phyloP scores from a whole-genome alignment of 2,888 invertebrate genomes.

The Ceriagrion tenellum region DNA sequence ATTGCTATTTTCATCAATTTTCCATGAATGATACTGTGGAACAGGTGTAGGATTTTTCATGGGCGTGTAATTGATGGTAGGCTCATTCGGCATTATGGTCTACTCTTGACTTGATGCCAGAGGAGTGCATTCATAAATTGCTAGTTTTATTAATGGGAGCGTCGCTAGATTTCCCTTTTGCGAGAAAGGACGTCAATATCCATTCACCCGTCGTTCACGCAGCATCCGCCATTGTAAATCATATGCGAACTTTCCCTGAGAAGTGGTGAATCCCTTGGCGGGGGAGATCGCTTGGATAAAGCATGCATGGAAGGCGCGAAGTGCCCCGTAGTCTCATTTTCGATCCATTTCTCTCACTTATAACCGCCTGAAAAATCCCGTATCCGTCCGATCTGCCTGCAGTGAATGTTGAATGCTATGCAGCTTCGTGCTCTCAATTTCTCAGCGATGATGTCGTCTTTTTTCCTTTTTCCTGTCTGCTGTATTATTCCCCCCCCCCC shows the following conservation, averaged over 20 bases:
- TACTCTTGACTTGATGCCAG: not conserved
- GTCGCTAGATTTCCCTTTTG: not conserved
- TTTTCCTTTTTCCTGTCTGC: not conserved
- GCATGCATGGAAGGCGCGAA: not conserved
- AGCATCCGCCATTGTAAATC: not conserved
- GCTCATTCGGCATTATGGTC: not conserved
- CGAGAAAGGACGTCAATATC: not conserved
- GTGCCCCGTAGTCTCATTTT: not conserved
- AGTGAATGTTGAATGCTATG: not conserved
- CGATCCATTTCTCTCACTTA: not conserved
- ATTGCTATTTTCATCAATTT: not conserved
- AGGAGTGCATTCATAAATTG: not conserved
- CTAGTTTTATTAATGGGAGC: not conserved
- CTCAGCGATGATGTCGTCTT: not conserved
- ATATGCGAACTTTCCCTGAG: not conserved
- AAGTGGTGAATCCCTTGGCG: not conserved
- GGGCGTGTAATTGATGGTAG: not conserved
- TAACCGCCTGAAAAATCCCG: not conserved
- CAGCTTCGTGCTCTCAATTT: not conserved
- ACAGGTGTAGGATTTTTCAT: not conserved
- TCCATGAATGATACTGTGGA: not conserved
- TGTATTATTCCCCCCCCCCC: not conserved
- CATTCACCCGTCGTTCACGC: not conserved
- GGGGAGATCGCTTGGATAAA: not conserved
- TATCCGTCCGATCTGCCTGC: not conserved